phyloP scores from a whole-genome alignment of 2,797 vertebrate genomes.

The Lithobates sylvaticus region DNA sequence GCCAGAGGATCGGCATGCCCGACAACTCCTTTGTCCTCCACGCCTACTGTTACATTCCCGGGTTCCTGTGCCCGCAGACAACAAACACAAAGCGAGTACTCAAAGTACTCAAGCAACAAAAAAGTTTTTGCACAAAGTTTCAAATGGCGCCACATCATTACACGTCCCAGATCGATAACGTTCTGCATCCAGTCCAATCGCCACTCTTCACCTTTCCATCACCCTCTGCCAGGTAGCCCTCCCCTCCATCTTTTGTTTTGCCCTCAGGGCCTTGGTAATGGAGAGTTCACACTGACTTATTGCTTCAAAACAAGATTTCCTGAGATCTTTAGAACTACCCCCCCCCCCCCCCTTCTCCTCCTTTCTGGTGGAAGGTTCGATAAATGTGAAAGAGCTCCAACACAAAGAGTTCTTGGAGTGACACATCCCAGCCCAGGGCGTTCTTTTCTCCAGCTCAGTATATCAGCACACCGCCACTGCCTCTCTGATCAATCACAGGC shows the following conservation, averaged over 20 bases:
- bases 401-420: slow-evolving; percentile 82
- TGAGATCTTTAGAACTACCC: slow-evolving; percentile 67
- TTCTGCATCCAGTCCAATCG: no score
- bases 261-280: slow-evolving; percentile 69
- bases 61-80: no score
- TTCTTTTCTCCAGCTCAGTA: slow-evolving; percentile 76
- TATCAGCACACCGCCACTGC: slow-evolving; percentile 71
- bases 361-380: slow-evolving; percentile 57
- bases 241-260: slow-evolving; percentile 33
- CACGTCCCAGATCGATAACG: no score
- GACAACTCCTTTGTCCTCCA: no score
- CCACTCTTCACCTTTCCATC: slow-evolving; percentile 36
- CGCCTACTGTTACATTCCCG: no score
- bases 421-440: slow-evolving; percentile 79
- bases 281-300: slow-evolving; percentile 72
- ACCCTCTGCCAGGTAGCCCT: slow-evolving; percentile 47
- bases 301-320: slow-evolving; percentile 76
- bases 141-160: no score
- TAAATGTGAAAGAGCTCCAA: slow-evolving; percentile 69
- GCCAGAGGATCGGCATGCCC: no score
- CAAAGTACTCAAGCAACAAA: no score
- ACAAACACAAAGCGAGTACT: no score
- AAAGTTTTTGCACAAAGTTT: no score
- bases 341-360: neutral
- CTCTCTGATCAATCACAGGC: slow-evolving; percentile 75